These are phyloP conservation scores for Actinemys pallida DNA, from an alignment of 2,113 vertebrate genomes.

Conservation along the genomic window DNA sequence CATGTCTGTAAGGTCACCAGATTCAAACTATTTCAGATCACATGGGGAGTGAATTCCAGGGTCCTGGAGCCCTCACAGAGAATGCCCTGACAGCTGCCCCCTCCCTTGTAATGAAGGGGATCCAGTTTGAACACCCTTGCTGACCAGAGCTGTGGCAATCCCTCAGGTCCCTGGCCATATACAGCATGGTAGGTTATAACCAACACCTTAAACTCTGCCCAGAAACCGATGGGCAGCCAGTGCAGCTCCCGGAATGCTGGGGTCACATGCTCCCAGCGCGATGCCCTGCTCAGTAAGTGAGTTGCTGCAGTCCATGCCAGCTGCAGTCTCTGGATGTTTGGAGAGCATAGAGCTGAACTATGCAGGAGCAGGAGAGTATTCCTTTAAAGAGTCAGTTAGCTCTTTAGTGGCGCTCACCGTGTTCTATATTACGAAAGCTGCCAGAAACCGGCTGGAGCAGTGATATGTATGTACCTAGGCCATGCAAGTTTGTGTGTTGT, in stretches of 20 bases:
- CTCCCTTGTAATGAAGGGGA: background rate
- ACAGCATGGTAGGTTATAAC: background rate
- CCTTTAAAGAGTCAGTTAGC: background rate
- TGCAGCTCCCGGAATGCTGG: background rate
- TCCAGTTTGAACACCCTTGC: background rate
- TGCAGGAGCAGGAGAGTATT: background rate
- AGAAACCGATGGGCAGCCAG: background rate
- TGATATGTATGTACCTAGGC: rapidly evolving
- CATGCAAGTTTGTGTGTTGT: rapidly evolving
- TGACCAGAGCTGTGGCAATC: background rate
- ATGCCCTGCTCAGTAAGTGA: background rate
- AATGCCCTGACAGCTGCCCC: too few relatives aligned
- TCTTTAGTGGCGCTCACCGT: background rate
- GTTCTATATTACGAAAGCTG: background rate
- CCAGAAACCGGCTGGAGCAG: background rate
- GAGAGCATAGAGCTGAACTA: background rate
- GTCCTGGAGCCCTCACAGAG: background rate
- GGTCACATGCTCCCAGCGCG: background rate
- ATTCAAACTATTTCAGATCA: background rate
- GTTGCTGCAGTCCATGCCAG: background rate
- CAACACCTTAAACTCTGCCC: background rate
- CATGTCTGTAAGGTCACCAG: background rate
- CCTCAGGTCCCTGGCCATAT: background rate
- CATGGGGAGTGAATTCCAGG: background rate
- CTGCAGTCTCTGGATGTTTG: background rate